These are phyloP conservation scores for Petrolisthes manimaculis DNA, from an alignment of 2,888 invertebrate genomes.

Conservation along the genomic window DNA sequence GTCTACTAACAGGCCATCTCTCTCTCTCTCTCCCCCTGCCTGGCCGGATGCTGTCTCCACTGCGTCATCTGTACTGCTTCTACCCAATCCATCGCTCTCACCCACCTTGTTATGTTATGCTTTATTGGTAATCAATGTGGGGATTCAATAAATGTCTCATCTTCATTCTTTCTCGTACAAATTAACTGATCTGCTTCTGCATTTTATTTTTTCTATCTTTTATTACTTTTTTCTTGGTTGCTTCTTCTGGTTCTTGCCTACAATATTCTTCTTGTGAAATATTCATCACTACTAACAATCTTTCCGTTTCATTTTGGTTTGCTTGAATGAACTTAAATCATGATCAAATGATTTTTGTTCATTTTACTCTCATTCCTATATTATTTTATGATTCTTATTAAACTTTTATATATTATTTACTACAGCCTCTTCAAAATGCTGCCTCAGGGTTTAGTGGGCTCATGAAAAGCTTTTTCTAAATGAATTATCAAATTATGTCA, in stretches of 20 bases:
- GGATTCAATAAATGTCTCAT: conserved; percentile 22
- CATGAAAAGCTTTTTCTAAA: conserved; percentile 66
- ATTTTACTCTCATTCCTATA: background rate
- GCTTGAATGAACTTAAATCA: background rate
- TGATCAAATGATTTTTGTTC: conserved; percentile 7
- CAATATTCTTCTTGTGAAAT: background rate
- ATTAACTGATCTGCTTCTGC: conserved; percentile 7
- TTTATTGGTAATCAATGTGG: conserved; percentile 48
- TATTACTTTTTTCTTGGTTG: background rate
- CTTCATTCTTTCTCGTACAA: conserved; percentile 5
- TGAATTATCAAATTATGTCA: conserved; percentile 48
- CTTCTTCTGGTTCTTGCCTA: too few relatives aligned
- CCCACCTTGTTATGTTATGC: conserved; percentile 51
- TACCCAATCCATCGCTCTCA: conserved; percentile 47
- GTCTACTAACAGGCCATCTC: conserved; percentile 57
- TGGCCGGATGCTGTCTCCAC: conserved; percentile 47
- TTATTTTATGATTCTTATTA: conserved; percentile 19
- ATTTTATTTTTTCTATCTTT: background rate
- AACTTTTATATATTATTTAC: background rate
- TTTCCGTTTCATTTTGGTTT: conserved; percentile 3
- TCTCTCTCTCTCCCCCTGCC: conserved; percentile 57
- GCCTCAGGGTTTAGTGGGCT: conserved; percentile 66
- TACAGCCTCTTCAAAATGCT: conserved; percentile 66
- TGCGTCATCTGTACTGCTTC: conserved; percentile 57
- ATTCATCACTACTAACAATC: background rate